Conservation (phyloP, 2,113 vertebrate genomes). For the Leucopsar rothschildi region DNA sequence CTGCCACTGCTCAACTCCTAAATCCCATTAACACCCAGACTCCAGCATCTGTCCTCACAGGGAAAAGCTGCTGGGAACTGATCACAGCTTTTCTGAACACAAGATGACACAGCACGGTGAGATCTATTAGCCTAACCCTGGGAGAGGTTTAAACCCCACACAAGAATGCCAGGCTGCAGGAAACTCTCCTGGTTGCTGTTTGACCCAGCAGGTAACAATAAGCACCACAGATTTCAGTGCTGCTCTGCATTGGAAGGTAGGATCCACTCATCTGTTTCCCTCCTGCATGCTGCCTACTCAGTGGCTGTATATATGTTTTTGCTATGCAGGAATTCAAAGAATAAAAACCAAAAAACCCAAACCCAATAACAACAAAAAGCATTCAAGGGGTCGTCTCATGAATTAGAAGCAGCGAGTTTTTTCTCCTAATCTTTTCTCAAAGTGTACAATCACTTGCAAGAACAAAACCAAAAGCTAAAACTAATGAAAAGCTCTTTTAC, state of each 20-base stretch:
- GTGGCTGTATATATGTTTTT: neutral
- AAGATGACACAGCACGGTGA: neutral
- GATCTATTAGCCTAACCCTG: neutral
- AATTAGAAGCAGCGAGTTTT: neutral
- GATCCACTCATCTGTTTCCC: neutral
- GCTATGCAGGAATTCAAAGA: neutral
- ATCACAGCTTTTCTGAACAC: neutral
- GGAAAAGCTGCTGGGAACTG: neutral
- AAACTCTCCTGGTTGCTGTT: neutral
- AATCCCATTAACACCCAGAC: neutral
- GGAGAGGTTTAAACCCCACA: neutral
- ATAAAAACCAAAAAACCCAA: neutral
- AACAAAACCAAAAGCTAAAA: neutral
- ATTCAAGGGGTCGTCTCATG: neutral
- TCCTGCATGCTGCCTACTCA: neutral
- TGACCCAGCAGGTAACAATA: rapidly evolving
- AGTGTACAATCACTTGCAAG: neutral
- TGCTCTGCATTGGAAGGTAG: neutral
- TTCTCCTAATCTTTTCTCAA: neutral
- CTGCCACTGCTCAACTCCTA: neutral
- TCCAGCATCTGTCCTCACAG: neutral
- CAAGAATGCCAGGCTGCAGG: neutral
- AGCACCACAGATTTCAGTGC: neutral
- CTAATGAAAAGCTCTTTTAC: neutral
- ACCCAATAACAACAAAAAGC: neutral